Conservation (phyloP, 2,888 invertebrate species). For the Tuberolachnus salignus region DNA sequence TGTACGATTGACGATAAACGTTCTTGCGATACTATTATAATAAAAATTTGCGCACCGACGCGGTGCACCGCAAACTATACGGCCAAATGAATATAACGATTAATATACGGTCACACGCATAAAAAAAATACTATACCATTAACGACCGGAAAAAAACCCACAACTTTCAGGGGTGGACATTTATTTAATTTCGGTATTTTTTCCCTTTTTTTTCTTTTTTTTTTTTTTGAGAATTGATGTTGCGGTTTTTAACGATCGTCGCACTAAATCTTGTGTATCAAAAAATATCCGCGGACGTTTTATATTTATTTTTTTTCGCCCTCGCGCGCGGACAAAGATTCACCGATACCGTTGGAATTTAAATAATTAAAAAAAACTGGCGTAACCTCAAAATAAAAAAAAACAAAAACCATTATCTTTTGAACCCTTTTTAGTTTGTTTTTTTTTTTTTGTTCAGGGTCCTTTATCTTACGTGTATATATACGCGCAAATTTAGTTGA, state of each 20-base stretch:
- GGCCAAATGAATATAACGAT: constrained; percentile 35
- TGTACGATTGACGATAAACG: not conserved
- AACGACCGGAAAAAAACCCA: constrained; percentile 49
- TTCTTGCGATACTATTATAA: not conserved
- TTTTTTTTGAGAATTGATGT: constrained; percentile 53
- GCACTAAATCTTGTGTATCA: constrained; percentile 56
- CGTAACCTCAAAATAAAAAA: constrained; percentile 55
- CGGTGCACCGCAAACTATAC: not conserved
- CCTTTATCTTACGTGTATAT: constrained; percentile 56
- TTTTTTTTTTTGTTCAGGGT: constrained; percentile 19
- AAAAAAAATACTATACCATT: constrained; percentile 34
- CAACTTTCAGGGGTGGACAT: constrained; percentile 54
- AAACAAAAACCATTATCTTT: constrained; percentile 56
- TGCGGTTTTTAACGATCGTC: constrained; percentile 56
- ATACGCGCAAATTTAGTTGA: constrained; percentile 53
- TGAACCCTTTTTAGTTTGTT: constrained; percentile 50
- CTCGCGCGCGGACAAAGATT: constrained; percentile 42
- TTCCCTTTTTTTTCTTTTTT: constrained; percentile 28
- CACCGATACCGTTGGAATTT: constrained; percentile 56
- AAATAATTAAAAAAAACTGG: constrained; percentile 57
- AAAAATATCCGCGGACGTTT: constrained; percentile 54
- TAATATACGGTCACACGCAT: constrained; percentile 38
- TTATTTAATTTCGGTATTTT: constrained; percentile 54
- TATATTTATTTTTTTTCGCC: not conserved
- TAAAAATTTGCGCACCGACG: not conserved